Evolutionary conservation across 2,888 invertebrate species (phyloP), one percentile per base, ranked within the genome.

Genomic region (Seira musarum): DNA sequence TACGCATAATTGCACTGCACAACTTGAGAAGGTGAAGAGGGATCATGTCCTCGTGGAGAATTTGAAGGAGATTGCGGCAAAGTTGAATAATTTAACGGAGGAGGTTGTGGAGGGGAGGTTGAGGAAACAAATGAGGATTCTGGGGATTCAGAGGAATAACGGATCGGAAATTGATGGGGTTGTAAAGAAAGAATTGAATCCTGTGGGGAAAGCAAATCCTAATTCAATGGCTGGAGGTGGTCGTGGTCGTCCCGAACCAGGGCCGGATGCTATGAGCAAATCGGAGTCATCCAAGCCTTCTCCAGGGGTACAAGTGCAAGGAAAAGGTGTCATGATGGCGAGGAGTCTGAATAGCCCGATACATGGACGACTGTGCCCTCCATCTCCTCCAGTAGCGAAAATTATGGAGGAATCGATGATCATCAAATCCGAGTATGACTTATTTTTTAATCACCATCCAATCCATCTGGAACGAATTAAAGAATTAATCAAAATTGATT

Each of bases 321-420:
- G 53, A 15, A 75, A 71, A 46, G 49, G 21, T 19, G 5, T 35
- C 2, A 46, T 65, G 0, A 83, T 83, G 83, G 76, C 76, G 0
- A 76, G 22, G 25, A 83, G 83, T 68, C 53, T 76, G 1, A 83
- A 82, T 40, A 82, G 80, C 57, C 80, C 70, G 3, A 21, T 80
- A 10, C 53, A 69, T 46, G n/a, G n/a, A n/a, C 46, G 65, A 13
- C 22, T 53, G n/a, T 66, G 67, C 22, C 57, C 77, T 46, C 57
- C 77, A 21, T 0, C 68, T 61, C 77, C 75, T n/a, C 78, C 70
- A 19, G 57, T 82, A n/a, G 60, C 67, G 2, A 77, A 72, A 61
- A 24, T 83, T 1, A 80, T 82, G 82, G 77, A 82, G 22, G 78
- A 83, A 25, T 82, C 80, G 1, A 64, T 74, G 57, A 80, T 80